Conservation (phyloP, 1,140 invertebrate genomes). For the Linepithema humile region DNA sequence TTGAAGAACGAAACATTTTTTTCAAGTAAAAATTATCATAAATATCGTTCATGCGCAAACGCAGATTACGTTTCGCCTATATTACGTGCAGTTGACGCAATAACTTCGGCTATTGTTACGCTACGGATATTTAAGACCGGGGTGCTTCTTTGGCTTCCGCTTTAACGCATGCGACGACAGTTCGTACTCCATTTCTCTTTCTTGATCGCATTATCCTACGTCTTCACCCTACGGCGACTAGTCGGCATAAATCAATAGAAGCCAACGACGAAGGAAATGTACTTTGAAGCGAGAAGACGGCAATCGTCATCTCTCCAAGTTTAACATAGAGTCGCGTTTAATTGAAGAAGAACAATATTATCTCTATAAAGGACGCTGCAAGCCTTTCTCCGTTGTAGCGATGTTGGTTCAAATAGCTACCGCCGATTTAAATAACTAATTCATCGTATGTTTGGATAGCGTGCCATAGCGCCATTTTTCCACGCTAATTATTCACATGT, state of each 20-base stretch:
- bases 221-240: constrained; percentile 40
- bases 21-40: neutral
- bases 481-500: constrained; percentile 34
- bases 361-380: constrained; percentile 47
- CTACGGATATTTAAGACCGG: neutral
- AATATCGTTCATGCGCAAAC: neutral
- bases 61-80: neutral
- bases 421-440: neutral
- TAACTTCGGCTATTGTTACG: constrained; percentile 5
- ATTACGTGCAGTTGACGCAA: too few species aligned
- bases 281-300: constrained; percentile 10
- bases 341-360: constrained; percentile 71
- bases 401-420: constrained; percentile 51
- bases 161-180: constrained; percentile 21
- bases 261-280: constrained; percentile 48
- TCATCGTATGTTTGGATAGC: neutral
- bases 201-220: constrained; percentile 46
- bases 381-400: constrained; percentile 29
- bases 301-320: constrained; percentile 2
- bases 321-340: constrained; percentile 61
- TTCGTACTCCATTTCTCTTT: constrained; percentile 44
- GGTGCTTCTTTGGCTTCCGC: constrained; percentile 32
- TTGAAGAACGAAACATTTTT: neutral
- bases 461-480: constrained; percentile 40
- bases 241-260: constrained; percentile 64